These are phyloP conservation scores for Agrypnus murinus DNA, from an alignment of 2,888 invertebrate species.

Conservation along the genomic window DNA sequence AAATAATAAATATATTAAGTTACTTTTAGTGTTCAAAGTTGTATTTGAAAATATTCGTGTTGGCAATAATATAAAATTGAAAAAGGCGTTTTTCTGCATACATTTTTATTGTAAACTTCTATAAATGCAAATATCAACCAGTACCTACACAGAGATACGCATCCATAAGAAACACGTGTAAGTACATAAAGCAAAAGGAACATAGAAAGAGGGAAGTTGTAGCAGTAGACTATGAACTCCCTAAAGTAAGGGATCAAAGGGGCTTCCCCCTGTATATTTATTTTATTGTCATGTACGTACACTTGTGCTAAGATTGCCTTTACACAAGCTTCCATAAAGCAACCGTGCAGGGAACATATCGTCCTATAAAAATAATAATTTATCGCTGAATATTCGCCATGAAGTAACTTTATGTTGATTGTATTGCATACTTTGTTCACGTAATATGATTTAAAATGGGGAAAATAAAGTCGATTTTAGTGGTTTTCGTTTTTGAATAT, in stretches of 20 bases:
- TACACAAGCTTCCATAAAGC: constrained; percentile 43
- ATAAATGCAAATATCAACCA: constrained; percentile 24
- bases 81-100: no score
- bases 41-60: no score
- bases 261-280: constrained; percentile 68
- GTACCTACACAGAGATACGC: constrained; percentile 16
- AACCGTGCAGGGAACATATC: constrained; percentile 39
- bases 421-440: constrained; percentile 45
- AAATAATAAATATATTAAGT: no score
- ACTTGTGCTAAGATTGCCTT: constrained; percentile 68
- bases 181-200: constrained; percentile 35
- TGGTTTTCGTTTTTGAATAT: neutral
- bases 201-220: constrained; percentile 29
- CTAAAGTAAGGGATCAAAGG: constrained; percentile 65
- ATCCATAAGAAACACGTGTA: constrained; percentile 41
- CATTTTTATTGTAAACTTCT: no score
- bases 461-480: constrained; percentile 28
- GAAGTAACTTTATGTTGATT: constrained; percentile 53
- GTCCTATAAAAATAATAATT: constrained; percentile 50
- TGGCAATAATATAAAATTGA: no score
- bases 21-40: no score
- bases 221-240: constrained; percentile 46
- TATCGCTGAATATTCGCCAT: constrained; percentile 44
- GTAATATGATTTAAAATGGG: constrained; percentile 41
- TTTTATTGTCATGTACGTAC: constrained; percentile 70